These are phyloP conservation scores for Himalopsyche phryganea DNA, from an alignment of 1,140 invertebrate species.

Conservation along the genomic window DNA sequence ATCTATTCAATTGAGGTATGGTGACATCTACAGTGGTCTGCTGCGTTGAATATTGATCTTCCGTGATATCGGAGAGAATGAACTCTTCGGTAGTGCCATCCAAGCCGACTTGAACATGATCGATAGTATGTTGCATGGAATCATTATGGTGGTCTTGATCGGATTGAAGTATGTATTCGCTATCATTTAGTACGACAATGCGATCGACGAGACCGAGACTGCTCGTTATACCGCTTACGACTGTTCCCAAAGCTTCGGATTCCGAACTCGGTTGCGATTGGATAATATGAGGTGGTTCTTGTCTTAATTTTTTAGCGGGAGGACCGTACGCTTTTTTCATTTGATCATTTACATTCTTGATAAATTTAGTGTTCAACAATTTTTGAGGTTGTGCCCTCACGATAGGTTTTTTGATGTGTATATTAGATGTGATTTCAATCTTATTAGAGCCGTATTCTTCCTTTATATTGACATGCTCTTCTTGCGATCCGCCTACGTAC, in stretches of 20 bases:
- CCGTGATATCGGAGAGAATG: constrained; percentile 17
- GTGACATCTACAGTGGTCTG: constrained; percentile 7
- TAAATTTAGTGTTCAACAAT: constrained; percentile 24
- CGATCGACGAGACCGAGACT: constrained; percentile 57
- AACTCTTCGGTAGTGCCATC: constrained; percentile 12
- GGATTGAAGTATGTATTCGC: constrained; percentile 50
- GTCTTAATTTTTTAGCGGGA: not conserved
- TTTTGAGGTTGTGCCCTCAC: constrained; percentile 18
- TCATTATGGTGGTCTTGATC: constrained; percentile 39
- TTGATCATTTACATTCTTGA: constrained; percentile 17
- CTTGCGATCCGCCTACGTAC: constrained; percentile 20
- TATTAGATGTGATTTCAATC: constrained; percentile 52
- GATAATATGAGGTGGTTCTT: not conserved
- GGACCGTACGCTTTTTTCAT: constrained; percentile 8
- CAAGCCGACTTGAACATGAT: constrained; percentile 27
- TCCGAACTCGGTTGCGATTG: constrained; percentile 49
- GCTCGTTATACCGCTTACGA: constrained; percentile 55
- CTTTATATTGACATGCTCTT: constrained; percentile 44
- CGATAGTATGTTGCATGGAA: constrained; percentile 33
- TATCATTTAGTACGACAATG: constrained; percentile 54
- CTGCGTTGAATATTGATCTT: constrained; percentile 5
- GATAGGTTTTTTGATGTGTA: constrained; percentile 39
- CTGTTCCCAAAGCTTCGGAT: constrained; percentile 54
- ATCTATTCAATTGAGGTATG: constrained; percentile 1
- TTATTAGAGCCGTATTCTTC: constrained; percentile 43